phyloP scores from a whole-genome alignment of 2,113 vertebrate species.

The Steatornis caripensis region DNA sequence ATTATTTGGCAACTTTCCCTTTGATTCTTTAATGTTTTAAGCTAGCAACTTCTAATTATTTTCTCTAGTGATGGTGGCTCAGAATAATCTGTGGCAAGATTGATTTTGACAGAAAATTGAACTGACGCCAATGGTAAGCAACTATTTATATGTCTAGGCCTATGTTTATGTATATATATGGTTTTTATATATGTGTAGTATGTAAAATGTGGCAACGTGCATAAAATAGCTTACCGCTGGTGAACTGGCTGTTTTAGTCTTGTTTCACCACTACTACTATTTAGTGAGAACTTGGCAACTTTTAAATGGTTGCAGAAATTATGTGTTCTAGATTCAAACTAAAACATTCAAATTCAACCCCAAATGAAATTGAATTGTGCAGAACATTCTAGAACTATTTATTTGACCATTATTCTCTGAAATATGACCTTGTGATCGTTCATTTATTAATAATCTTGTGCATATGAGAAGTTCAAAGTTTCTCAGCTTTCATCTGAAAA shows the following conservation, averaged over 20 bases:
- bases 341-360: not conserved
- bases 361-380: not conserved
- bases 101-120: conserved; percentile 9
- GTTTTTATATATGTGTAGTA: not conserved
- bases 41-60: not conserved
- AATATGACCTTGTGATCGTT: not conserved
- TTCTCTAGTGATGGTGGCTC: not conserved
- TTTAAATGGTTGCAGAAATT: not conserved
- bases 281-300: not conserved
- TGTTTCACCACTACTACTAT: not conserved
- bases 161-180: not conserved
- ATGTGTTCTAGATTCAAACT: not conserved
- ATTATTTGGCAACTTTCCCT: not conserved
- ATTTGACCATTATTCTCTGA: not conserved
- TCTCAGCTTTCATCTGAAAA: not conserved
- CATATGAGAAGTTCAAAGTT: not conserved
- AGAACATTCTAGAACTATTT: not conserved
- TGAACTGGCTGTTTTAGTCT: not conserved
- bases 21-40: not conserved
- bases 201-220: not conserved
- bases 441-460: not conserved
- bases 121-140: not conserved
- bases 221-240: not conserved
- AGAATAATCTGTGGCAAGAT: not conserved
- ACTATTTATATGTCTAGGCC: not conserved